These are phyloP conservation scores for Miniopterus natalensis DNA, from an alignment of 2,113 vertebrate genomes.

Conservation along the genomic window DNA sequence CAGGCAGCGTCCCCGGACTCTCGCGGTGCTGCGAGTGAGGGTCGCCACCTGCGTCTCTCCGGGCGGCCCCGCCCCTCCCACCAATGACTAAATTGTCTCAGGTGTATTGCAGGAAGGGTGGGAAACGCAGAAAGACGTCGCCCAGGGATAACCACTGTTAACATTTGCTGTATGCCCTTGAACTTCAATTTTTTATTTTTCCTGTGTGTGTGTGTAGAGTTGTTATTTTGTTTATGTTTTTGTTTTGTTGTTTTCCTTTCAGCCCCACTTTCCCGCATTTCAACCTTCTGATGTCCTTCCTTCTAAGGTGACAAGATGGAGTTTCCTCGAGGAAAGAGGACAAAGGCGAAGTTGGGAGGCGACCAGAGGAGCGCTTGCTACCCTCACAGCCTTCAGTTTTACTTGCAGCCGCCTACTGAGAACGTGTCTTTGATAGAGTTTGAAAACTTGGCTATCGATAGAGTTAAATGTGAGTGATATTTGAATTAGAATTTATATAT, in stretches of 20 bases:
- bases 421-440: conserved; percentile 95
- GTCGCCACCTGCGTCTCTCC: not conserved
- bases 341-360: conserved; percentile 69
- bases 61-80: fast-evolving
- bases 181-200: not conserved
- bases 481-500: not conserved
- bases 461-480: conserved; percentile 92
- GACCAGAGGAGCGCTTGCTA: conserved; percentile 88
- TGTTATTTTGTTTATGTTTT: not conserved
- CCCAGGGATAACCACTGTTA: not conserved
- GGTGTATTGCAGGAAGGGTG: not conserved
- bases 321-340: conserved; percentile 78
- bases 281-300: not conserved
- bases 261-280: not conserved
- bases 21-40: not conserved
- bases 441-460: conserved; percentile 94
- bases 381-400: conserved; percentile 94
- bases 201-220: not conserved
- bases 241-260: not conserved
- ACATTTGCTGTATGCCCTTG: not conserved
- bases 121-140: not conserved
- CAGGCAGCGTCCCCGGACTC: not conserved
- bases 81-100: not conserved
- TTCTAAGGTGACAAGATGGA: conserved; percentile 80
- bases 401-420: conserved; percentile 93